Conservation (phyloP, 2,888 invertebrate species). For the Drosophila monieri region DNA sequence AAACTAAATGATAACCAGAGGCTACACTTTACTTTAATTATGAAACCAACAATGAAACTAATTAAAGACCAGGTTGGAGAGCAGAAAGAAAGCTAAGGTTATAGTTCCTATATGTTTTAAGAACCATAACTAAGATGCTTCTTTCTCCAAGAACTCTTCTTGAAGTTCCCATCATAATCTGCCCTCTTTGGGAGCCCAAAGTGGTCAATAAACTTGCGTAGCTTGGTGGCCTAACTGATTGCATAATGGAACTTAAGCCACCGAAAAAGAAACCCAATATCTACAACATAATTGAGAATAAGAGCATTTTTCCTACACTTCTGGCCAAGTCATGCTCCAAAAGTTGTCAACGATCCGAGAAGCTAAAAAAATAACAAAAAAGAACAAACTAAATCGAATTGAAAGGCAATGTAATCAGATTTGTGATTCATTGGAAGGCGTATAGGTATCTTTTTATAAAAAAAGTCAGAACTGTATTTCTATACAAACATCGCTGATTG, state of each 20-base stretch:
- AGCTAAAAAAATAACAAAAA: conserved; percentile 32
- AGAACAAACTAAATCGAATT: conserved; percentile 58
- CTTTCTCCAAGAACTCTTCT: background rate
- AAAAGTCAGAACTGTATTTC: conserved; percentile 19
- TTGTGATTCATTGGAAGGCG: conserved; percentile 51
- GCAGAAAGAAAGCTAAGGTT: background rate
- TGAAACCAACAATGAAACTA: background rate
- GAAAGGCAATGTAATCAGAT: conserved; percentile 76
- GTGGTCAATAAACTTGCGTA: conserved; percentile 78
- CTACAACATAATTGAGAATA: conserved; percentile 79
- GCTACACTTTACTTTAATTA: background rate
- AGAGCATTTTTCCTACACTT: conserved; percentile 66
- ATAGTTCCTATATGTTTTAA: background rate
- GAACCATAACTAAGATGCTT: background rate
- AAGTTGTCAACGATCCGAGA: conserved; percentile 64
- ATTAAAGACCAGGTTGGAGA: background rate
- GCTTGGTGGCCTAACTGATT: conserved; percentile 67
- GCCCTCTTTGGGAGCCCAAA: background rate
- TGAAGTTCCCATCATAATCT: conserved; percentile 25
- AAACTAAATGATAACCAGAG: conserved; percentile 31
- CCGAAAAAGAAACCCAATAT: conserved; percentile 47
- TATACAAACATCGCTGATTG: conserved; percentile 36
- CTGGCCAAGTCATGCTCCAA: conserved; percentile 67
- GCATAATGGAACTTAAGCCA: conserved; percentile 71
- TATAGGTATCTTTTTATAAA: too few species aligned